These are phyloP conservation scores for Himalopsyche anomala DNA, from an alignment of 2,888 invertebrate genomes.

Conservation along the genomic window DNA sequence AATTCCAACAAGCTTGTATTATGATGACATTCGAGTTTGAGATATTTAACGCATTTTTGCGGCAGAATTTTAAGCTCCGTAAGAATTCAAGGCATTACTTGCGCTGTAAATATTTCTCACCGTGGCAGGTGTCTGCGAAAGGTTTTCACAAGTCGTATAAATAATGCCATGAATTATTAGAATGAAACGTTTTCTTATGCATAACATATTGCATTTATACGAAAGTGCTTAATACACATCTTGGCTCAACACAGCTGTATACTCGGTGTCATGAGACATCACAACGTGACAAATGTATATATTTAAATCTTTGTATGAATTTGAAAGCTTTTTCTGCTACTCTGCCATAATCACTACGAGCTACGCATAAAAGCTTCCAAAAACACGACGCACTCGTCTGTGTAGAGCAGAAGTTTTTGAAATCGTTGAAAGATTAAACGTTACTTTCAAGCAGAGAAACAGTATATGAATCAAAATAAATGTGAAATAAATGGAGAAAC, in stretches of 20 bases:
- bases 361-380: neutral
- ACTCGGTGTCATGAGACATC: conserved; percentile 34
- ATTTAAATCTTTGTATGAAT: conserved; percentile 24
- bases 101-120: conserved; percentile 62
- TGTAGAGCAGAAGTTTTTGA: conserved; percentile 6
- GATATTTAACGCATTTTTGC: conserved; percentile 55
- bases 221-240: conserved; percentile 27
- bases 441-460: neutral
- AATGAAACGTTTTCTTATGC: conserved; percentile 43
- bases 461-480: conserved; percentile 24
- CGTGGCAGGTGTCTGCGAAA: conserved; percentile 61
- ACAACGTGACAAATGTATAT: conserved; percentile 20
- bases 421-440: conserved; percentile 38
- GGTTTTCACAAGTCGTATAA: conserved; percentile 62
- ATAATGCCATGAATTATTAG: conserved; percentile 59
- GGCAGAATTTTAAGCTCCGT: conserved; percentile 41
- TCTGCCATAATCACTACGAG: conserved; percentile 17
- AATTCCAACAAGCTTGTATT: conserved; percentile 49
- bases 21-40: conserved; percentile 57
- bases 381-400: conserved; percentile 29
- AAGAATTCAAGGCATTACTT: conserved; percentile 9
- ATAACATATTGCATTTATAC: conserved; percentile 35
- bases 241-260: conserved; percentile 12
- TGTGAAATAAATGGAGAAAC: conserved; percentile 54
- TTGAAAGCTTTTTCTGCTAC: conserved; percentile 29